Base-by-base conservation (phyloP, 1,140 invertebrate genomes). In the Philopotamus ludificatus region DNA sequence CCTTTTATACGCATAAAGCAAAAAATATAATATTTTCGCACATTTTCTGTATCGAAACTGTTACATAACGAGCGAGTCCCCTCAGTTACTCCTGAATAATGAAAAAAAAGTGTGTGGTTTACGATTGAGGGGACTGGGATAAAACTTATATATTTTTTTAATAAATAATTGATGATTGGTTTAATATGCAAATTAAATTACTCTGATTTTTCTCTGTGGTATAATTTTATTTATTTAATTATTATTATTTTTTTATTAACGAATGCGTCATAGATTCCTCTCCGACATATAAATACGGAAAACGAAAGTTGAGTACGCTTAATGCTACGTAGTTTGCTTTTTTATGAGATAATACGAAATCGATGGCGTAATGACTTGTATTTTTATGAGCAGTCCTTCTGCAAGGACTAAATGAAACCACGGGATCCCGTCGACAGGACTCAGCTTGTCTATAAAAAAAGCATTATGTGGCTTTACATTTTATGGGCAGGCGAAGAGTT, bases 351-450 rank as follows among this genome's bases (percentile, higher is more conserved):
- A 58, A 58, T 58, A 58, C 39, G 55, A 58, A 58, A 58, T 58
- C 55, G 55, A 58, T 58, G 28, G 39, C 16, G 55, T 58, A 58
- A 58, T 58, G 55, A 58, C 55, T 58, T 58, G 55, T 58, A 58
- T 58, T 58, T 57, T 58, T 58, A 58, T 23, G n/a, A 41, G 2
- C 51, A 28, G 23, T 22, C 21, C 28, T n/a, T 16, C 7, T 34
- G 50, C 10, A 16, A 55, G 28, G 28, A 34, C 28, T 34, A 34
- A 34, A 34, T 34, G 28, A 34, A 34, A 34, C 4, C 28, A 12
- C 28, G 4, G 12, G 4, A 34, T 12, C 12, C 28, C 12, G 28
- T n/a, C 28, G 28, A 7, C 28, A 34, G 28, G 28, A 34, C 28
- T 34, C 4, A 12, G 28, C 12, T 34, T 34, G 44, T 20, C 44